phyloP scores from a whole-genome alignment of 2,888 invertebrate species.

The Drosophila formosana region DNA sequence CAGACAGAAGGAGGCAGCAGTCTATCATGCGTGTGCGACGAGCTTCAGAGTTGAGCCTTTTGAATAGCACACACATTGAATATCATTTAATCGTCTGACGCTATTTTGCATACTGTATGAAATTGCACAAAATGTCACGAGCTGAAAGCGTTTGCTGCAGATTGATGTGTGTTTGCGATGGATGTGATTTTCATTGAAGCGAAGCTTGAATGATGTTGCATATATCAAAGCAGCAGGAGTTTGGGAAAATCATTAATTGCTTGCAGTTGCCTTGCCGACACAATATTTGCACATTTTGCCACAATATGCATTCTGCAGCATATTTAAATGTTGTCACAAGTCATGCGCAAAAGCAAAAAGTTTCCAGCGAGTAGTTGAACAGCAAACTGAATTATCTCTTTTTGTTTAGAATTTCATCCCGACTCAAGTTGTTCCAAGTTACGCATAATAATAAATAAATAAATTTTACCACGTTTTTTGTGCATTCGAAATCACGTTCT shows the following conservation, averaged over 20 bases:
- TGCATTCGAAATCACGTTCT: conserved; percentile 18
- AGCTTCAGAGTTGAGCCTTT: neutral
- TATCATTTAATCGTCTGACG: conserved; percentile 29
- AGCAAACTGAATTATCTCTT: neutral
- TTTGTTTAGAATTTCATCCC: neutral
- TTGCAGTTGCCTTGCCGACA: neutral
- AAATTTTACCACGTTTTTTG: neutral
- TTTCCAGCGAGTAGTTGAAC: neutral
- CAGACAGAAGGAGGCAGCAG: neutral
- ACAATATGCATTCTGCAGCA: neutral
- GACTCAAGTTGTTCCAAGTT: too few relatives aligned
- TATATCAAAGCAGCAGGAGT: neutral
- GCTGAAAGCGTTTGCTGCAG: conserved; percentile 11
- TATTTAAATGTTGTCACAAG: neutral
- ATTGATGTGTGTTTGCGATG: conserved; percentile 13
- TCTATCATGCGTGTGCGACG: neutral
- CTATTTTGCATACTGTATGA: conserved; percentile 22
- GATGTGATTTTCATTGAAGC: conserved; percentile 1
- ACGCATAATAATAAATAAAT: too few relatives aligned
- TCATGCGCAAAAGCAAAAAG: neutral
- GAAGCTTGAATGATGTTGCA: conserved; percentile 13
- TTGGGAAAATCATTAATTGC: neutral
- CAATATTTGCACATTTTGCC: neutral
- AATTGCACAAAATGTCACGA: conserved; percentile 33
- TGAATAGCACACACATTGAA: conserved; percentile 18